Conservation (phyloP, 2,888 invertebrate genomes). For the Pachliopta kotzebuea region DNA sequence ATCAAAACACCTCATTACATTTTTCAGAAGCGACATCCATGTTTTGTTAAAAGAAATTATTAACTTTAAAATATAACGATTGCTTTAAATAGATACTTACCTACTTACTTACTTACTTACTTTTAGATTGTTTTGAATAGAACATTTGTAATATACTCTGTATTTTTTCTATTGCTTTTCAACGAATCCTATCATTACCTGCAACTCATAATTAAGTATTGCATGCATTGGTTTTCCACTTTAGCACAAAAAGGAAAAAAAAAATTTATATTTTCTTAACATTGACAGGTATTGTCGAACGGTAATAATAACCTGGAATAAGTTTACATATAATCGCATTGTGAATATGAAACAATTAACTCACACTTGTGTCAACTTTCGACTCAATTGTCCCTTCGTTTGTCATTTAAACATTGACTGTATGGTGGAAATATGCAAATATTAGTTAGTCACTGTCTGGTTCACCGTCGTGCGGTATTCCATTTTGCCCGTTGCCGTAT, state of each 20-base stretch:
- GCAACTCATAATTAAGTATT: neutral
- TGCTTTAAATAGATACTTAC: no score
- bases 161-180: neutral
- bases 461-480: neutral
- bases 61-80: no score
- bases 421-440: constrained; percentile 7
- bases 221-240: neutral
- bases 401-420: constrained; percentile 11
- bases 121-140: no score
- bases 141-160: no score
- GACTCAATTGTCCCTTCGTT: constrained; percentile 16
- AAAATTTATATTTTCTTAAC: neutral
- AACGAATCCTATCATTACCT: no score
- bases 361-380: constrained; percentile 20
- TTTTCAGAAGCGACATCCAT: no score
- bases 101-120: no score
- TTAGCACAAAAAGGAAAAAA: neutral
- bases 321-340: constrained; percentile 12
- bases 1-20: no score
- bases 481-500: neutral
- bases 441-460: constrained; percentile 1
- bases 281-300: constrained; percentile 3
- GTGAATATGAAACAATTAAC: constrained; percentile 12
- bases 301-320: constrained; percentile 12
- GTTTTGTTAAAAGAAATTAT: no score